phyloP scores from a whole-genome alignment of 2,888 invertebrate genomes.

The Sphaerophoria taeniata region DNA sequence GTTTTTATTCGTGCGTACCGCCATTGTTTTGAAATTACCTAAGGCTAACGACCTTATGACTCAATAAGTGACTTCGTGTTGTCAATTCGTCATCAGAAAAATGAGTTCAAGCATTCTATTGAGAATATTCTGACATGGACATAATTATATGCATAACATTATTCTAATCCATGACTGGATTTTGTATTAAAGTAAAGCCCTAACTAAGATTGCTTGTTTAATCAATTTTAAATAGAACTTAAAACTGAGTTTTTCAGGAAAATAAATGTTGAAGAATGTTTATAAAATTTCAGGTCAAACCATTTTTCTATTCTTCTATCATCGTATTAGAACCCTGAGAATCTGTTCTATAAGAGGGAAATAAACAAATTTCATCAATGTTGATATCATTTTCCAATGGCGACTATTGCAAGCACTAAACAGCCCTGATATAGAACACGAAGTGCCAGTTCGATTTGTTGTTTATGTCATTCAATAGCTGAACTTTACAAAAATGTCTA shows the following conservation, averaged over 20 bases:
- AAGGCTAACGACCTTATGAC: conserved; percentile 1
- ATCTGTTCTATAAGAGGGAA: no score
- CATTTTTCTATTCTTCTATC: no score
- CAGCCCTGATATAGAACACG: background rate
- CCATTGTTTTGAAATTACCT: background rate
- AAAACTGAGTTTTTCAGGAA: no score
- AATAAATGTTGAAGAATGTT: no score
- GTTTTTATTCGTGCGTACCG: conserved; percentile 6
- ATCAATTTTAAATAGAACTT: no score
- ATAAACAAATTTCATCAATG: no score
- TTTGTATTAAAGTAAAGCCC: no score
- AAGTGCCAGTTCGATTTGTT: background rate
- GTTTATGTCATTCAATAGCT: background rate
- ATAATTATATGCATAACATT: background rate
- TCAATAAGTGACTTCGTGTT: background rate
- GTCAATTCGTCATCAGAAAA: background rate
- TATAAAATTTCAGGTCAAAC: no score
- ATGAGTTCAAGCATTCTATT: background rate
- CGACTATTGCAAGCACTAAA: background rate
- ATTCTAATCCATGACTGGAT: no score
- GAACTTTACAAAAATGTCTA: background rate
- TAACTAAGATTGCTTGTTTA: no score
- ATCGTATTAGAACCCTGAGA: no score
- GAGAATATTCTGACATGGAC: background rate
- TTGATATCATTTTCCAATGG: background rate